Base-by-base conservation (phyloP, 2,888 invertebrate genomes). In the Junonia oenone region DNA sequence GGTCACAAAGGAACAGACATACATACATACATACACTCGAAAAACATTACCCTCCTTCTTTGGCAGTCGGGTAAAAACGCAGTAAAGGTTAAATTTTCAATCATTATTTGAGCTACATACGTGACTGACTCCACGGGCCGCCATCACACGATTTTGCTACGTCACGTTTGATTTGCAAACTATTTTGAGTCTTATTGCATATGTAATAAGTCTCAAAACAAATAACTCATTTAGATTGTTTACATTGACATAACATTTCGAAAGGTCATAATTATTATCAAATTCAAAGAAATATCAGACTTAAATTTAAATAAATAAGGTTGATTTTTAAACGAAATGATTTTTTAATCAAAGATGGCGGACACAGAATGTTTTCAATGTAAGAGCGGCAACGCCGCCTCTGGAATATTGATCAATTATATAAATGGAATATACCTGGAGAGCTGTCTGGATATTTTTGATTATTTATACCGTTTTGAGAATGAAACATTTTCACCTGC, bases 341-440 rank as follows among this genome's bases (percentile, higher is more conserved):
- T 6, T 4, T 31, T 46, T n/a, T 31, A 15, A 27, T 45, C 8
- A 50, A 53, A 55, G 40, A 59, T 57, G 56, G 58, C 54, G 56
- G 51, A 46, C 56, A 62, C 11, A 19, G 38, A 40, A 40, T 80
- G 78, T 81, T 78, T 75, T 76, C 66, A 61, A 72, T 19, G 68
- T 58, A 73, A 72, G 78, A 72, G 63, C 75, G 81, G 81, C 81
- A 81, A 81, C 81, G 74, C 68, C 71, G 80, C 81, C 51, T 57
- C 49, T 56, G 64, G 66, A 29, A 51, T 56, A 83, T 83, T 74
- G 83, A 83, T 82, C 76, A 75, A 70, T 69, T 69, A 80, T 81
- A 78, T 77, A 78, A 73, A 76, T 73, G 79, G 75, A 60, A 43
- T 50, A 40, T 19, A 72, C 68, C 69, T 76, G 72, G 69, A 63